Percentiles rank a stretch among this genome's conserved stretches.
Conservation (phyloP, 2,888 invertebrate genomes). For the Tortrix viridana region DNA sequence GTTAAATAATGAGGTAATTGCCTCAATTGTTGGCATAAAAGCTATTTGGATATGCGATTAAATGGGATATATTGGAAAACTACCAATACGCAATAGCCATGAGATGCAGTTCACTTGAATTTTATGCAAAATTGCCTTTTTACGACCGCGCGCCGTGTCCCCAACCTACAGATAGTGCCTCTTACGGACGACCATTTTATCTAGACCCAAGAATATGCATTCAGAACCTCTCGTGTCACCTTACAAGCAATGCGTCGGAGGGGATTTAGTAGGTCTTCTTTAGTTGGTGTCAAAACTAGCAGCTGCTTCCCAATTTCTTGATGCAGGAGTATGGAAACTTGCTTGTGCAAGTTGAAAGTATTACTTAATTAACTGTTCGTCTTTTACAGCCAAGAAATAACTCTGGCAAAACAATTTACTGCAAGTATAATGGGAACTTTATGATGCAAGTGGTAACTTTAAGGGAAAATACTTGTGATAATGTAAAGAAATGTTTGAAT, state of each 20-base stretch:
- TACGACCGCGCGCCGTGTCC: conserved; percentile 50
- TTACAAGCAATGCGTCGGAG: conserved; percentile 1
- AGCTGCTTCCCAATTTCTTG: conserved; percentile 39
- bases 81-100: conserved; percentile 50
- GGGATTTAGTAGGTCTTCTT: conserved; percentile 23
- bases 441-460: no score
- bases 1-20: conserved; percentile 23
- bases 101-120: conserved; percentile 54
- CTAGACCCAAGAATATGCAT: conserved; percentile 24
- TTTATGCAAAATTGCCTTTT: conserved; percentile 61
- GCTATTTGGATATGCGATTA: conserved; percentile 46
- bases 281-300: conserved; percentile 21
- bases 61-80: conserved; percentile 50
- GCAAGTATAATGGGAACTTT: not conserved
- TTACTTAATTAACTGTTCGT: conserved; percentile 41
- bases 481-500: no score
- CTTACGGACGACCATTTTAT: conserved; percentile 24
- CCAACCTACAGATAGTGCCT: conserved; percentile 26
- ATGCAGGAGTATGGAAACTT: conserved; percentile 36
- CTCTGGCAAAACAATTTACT: conserved; percentile 26
- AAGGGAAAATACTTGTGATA: no score
- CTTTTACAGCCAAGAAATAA: conserved; percentile 29
- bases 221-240: conserved; percentile 15
- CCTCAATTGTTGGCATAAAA: conserved; percentile 38
- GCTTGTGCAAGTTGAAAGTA: conserved; percentile 32